A percentile compares a stretch with the other conserved stretches of the same genome.
Conservation (phyloP, 1,140 invertebrate species). For the Nebria ingens region DNA sequence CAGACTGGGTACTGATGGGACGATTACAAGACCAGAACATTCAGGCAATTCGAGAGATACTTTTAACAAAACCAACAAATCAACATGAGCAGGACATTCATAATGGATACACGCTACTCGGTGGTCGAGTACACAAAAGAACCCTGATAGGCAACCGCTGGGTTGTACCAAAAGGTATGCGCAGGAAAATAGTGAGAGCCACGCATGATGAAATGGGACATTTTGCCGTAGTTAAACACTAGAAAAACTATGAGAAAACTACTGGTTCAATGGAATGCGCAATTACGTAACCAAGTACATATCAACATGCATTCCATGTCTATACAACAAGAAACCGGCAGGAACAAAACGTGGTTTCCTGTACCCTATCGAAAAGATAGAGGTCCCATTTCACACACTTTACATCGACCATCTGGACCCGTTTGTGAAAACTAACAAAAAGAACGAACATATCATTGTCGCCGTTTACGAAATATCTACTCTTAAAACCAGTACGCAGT, state of each 20-base stretch:
- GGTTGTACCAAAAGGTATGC: slow-evolving; percentile 25
- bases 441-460: too few species aligned
- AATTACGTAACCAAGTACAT: slow-evolving; percentile 19
- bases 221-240: slow-evolving; percentile 28
- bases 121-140: slow-evolving; percentile 22
- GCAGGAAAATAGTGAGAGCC: slow-evolving; percentile 24
- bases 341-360: slow-evolving; percentile 19
- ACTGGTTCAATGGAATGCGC: slow-evolving; percentile 29
- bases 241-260: slow-evolving; percentile 19
- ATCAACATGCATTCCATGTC: slow-evolving; percentile 18
- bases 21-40: slow-evolving; percentile 18
- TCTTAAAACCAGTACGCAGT: too few species aligned
- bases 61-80: slow-evolving; percentile 15
- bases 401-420: too few species aligned
- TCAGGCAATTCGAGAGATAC: slow-evolving; percentile 10
- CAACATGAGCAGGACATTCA: slow-evolving; percentile 19
- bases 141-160: slow-evolving; percentile 23
- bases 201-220: slow-evolving; percentile 30
- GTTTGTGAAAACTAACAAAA: too few species aligned
- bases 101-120: slow-evolving; percentile 23
- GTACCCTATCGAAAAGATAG: slow-evolving; percentile 16
- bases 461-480: too few species aligned
- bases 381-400: too few species aligned
- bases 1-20: slow-evolving; percentile 17
- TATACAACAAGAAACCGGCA: slow-evolving; percentile 16